These are phyloP conservation scores for Gasterosteus aculeatus DNA, from an alignment of 2,113 vertebrate species.

Conservation along the genomic window DNA sequence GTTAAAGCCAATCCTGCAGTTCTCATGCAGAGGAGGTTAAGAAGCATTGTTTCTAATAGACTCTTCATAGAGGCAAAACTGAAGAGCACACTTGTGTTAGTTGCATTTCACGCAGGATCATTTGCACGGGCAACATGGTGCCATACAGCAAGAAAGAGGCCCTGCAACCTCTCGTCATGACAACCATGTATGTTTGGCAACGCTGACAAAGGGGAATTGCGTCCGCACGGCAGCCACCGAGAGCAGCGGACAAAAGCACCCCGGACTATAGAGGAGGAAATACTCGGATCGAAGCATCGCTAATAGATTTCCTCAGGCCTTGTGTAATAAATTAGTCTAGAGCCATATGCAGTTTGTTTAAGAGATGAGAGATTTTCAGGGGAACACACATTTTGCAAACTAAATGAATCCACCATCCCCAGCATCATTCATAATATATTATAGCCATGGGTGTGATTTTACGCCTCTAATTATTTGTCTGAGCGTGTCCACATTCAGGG, in stretches of 20 bases:
- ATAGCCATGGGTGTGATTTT: conserved; percentile 57
- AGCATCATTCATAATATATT: conserved; percentile 66
- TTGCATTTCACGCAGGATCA: conserved; percentile 37
- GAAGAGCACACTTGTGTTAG: conserved; percentile 49
- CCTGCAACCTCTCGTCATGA: conserved; percentile 46
- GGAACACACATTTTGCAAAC: conserved; percentile 33
- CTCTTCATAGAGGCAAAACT: conserved; percentile 13
- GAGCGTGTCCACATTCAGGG: conserved; percentile 8
- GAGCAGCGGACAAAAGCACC: conserved; percentile 41
- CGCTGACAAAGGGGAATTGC: conserved; percentile 53
- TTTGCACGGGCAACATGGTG: conserved; percentile 30
- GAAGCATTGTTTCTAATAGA: conserved; percentile 19
- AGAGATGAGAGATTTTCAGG: conserved; percentile 40
- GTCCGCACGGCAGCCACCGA: conserved; percentile 41
- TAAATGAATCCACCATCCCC: conserved; percentile 41
- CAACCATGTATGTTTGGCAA: conserved; percentile 42
- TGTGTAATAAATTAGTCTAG: conserved; percentile 48
- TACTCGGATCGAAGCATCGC: background rate
- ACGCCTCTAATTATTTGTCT: conserved; percentile 37
- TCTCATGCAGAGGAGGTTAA: conserved; percentile 58
- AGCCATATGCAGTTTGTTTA: conserved; percentile 53
- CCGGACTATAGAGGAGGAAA: conserved; percentile 22
- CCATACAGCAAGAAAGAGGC: conserved; percentile 37
- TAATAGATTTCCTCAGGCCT: conserved; percentile 43
- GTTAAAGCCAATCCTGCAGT: conserved; percentile 24